phyloP scores from a whole-genome alignment of 2,888 invertebrate genomes.

The Eupithecia insigniata region DNA sequence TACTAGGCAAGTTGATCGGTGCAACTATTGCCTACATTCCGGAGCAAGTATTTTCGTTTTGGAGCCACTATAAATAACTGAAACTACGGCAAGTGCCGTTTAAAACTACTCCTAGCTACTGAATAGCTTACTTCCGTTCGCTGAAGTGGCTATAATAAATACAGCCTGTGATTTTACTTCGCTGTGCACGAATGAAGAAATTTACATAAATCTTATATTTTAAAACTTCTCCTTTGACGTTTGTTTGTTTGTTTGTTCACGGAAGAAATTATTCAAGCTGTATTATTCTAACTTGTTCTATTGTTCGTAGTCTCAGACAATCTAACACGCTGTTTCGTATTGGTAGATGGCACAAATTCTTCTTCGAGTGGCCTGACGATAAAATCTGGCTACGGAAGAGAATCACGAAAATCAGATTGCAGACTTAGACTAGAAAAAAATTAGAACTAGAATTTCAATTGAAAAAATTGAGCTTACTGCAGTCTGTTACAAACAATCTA shows the following conservation, averaged over 20 bases:
- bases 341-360: background rate
- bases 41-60: conserved; percentile 48
- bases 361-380: background rate
- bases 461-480: too few species aligned
- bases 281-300: background rate
- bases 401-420: background rate
- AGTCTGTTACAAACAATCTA: too few species aligned
- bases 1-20: conserved; percentile 22
- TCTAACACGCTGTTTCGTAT: too few species aligned
- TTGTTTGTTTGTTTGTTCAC: conserved; percentile 26
- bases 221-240: conserved; percentile 34
- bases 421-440: too few species aligned
- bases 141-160: conserved; percentile 63
- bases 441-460: too few species aligned
- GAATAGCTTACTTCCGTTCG: conserved; percentile 63
- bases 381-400: background rate
- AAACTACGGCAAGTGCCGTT: conserved; percentile 55
- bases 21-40: conserved; percentile 42
- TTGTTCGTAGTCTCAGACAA: background rate
- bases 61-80: conserved; percentile 53
- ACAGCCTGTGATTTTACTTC: conserved; percentile 56
- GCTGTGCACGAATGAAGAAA: conserved; percentile 51
- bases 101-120: conserved; percentile 56
- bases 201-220: conserved; percentile 43
- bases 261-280: background rate